Percentiles rank a stretch among this genome's conserved stretches.
Evolutionary conservation across 2,888 invertebrate genomes (phyloP).

Genomic region (Andrena dorsata): DNA sequence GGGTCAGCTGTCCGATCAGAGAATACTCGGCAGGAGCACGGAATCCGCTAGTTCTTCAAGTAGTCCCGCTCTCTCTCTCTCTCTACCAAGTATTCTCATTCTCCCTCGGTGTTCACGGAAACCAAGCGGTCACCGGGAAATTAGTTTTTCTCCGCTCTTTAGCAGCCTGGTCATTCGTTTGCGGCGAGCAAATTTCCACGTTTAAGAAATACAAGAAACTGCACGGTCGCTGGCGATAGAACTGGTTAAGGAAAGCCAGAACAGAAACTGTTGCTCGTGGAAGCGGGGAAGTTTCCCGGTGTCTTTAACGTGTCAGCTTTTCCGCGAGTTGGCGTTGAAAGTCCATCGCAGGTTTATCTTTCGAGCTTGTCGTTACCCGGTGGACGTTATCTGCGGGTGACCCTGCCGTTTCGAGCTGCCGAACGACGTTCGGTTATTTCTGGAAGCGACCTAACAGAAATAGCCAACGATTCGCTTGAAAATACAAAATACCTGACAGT

Average conservation of each 20-base stretch:
- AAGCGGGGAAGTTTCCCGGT: neutral
- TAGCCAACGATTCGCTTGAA: neutral
- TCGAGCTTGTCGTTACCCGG: constrained; percentile 38
- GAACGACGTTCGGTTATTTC: constrained; percentile 10
- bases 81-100: constrained; percentile 7
- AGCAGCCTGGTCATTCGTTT: no score
- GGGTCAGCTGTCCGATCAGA: no score
- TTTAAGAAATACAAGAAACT: no score
- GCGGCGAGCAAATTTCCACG: no score
- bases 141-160: constrained; percentile 1
- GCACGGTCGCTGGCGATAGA: neutral
- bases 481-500: neutral
- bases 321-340: constrained; percentile 30
- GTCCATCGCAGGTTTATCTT: constrained; percentile 49
- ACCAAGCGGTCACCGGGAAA: neutral
- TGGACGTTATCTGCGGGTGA: constrained; percentile 50
- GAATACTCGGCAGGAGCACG: neutral
- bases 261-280: neutral
- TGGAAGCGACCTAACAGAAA: neutral
- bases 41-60: constrained; percentile 7
- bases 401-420: constrained; percentile 17
- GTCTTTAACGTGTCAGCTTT: constrained; percentile 29
- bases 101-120: neutral
- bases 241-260: neutral
- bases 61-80: neutral